phyloP scores from a whole-genome alignment of 2,888 invertebrate species.

The Steinernema carpocapsae region DNA sequence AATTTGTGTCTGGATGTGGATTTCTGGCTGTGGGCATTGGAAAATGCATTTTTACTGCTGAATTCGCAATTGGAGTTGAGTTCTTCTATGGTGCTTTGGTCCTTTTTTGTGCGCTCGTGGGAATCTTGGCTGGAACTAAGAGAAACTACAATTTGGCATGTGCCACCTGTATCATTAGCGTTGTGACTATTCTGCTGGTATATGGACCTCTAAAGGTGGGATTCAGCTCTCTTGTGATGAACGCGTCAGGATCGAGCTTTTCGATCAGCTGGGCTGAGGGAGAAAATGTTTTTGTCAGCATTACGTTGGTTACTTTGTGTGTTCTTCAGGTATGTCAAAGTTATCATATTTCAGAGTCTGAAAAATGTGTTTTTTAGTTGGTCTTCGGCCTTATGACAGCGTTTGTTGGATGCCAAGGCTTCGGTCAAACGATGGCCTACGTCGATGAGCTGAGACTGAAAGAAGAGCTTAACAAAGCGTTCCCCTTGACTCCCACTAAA shows the following conservation, averaged over 20 bases:
- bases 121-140: neutral
- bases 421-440: conserved; percentile 16
- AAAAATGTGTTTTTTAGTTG: neutral
- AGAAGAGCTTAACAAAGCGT: neutral
- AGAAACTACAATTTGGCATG: conserved; percentile 13
- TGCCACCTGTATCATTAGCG: neutral
- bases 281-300: neutral
- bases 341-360: too few species aligned
- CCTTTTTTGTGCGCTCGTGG: neutral
- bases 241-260: conserved; percentile 5
- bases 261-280: conserved; percentile 22
- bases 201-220: conserved; percentile 22
- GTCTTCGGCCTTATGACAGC: conserved; percentile 18
- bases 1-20: conserved; percentile 6
- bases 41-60: neutral
- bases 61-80: neutral
- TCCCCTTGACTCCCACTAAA: conserved; percentile 16
- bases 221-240: neutral
- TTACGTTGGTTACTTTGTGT: conserved; percentile 14
- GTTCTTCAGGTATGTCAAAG: neutral
- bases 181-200: conserved; percentile 8
- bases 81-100: conserved; percentile 1
- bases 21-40: neutral
- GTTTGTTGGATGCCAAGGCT: conserved; percentile 3
- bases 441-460: conserved; percentile 13